Base-by-base conservation (phyloP, 2,113 vertebrate genomes). In the Lates calcarifer region DNA sequence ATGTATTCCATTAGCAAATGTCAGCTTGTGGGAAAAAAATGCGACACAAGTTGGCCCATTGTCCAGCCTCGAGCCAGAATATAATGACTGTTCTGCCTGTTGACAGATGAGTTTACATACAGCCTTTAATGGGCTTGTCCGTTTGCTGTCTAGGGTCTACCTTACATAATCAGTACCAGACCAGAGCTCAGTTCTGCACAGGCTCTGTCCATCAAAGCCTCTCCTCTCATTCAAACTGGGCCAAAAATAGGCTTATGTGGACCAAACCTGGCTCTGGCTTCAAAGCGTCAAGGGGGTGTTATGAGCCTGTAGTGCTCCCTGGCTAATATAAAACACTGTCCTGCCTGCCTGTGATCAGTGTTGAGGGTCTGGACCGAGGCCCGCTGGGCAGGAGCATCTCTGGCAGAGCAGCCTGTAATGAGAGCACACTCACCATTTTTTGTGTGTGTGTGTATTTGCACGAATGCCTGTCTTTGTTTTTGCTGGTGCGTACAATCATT, bases 321-420 rank as follows among this genome's bases (percentile, higher is more conserved):
- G 81, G 91, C 81, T 93, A 92, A 94, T 94, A 87, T 89, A 86
- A 92, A 92, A 91, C 91, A 92, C 87, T 87, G 90, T 85, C 87
- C 91, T 78, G 88, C 61, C 85, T 73, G 89, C 81, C 91, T 93
- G 88, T 90, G 90, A 94, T 93, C 87, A 87, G 76, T 58, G 88
- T 43, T 83, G 92, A 87, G 89, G 92, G 89, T 89, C 91, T 94
- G 93, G 91, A 87, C 79, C 22, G 77, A 63, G 85, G 90, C 90
- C 90, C 73, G 58, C 35, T 81, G 81, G 89, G 91, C 87, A 69
- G 78, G 62, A 86, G 84, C 84, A 79, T 90, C 90, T 69, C 86
- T 92, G 90, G 85, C 92, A 85, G 81, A 72, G 84, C 51, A 1
- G 81, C 22, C 81, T 82, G 66, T 88, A 87, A 91, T 90, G 87